These are phyloP conservation scores for Bombycilla garrulus DNA, from an alignment of 2,113 vertebrate genomes.

Conservation along the genomic window DNA sequence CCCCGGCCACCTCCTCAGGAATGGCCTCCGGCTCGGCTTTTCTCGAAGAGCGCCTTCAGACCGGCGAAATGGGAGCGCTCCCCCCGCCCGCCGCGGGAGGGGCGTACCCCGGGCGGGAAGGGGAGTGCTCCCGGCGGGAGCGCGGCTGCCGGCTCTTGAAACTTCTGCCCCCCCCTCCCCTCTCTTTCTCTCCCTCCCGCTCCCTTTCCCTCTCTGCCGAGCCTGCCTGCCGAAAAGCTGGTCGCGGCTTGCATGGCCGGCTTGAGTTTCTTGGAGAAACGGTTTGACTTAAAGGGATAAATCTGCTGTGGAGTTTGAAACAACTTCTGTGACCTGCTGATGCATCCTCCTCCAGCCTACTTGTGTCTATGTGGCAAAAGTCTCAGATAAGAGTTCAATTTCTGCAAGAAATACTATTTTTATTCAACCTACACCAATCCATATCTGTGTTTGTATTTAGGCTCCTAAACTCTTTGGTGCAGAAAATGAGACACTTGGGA, in stretches of 20 bases:
- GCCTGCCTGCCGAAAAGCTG: not conserved
- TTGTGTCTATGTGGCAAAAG: not conserved
- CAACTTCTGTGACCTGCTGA: not conserved
- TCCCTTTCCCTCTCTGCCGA: not conserved
- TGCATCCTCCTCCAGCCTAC: rapidly evolving
- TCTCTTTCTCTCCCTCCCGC: not conserved
- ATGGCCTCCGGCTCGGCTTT: not conserved
- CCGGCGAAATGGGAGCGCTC: not conserved
- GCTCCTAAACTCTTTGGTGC: not conserved
- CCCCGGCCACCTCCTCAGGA: not conserved
- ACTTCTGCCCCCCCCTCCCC: not conserved
- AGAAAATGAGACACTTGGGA: not conserved
- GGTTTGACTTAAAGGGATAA: not conserved
- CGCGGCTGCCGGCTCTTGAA: not conserved
- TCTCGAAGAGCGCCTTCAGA: not conserved
- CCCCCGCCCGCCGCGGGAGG: not conserved
- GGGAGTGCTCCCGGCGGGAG: not conserved
- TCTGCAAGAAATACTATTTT: not conserved
- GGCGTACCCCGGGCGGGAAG: not conserved
- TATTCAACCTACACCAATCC: not conserved
- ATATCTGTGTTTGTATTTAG: not conserved
- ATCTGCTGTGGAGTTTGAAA: not conserved
- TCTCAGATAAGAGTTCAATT: not conserved
- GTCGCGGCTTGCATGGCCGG: not conserved
- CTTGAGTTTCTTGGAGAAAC: not conserved